Conservation (phyloP, 1,140 invertebrate genomes). For the Harpegnathos saltator region DNA sequence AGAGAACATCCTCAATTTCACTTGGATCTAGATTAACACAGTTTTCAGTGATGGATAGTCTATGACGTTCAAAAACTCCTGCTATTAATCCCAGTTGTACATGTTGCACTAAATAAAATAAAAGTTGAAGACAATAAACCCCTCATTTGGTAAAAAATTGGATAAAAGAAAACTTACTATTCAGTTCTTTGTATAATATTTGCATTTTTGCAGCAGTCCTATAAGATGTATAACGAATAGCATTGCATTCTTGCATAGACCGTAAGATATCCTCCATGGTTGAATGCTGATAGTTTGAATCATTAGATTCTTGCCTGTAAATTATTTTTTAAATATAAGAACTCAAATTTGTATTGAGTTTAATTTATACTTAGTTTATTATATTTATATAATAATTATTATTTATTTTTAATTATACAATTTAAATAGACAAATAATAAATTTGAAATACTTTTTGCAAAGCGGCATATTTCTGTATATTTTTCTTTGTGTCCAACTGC, state of each 20-base stretch:
- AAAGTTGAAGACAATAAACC: slow-evolving; percentile 34
- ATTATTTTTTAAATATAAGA: slow-evolving; percentile 43
- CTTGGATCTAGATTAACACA: slow-evolving; percentile 84
- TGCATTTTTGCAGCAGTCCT: slow-evolving; percentile 92
- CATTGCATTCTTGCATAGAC: slow-evolving; percentile 87
- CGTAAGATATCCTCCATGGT: slow-evolving; percentile 80
- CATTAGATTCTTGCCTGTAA: slow-evolving; percentile 58
- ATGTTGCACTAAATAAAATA: slow-evolving; percentile 85
- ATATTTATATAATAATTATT: slow-evolving; percentile 8
- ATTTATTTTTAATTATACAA: background rate
- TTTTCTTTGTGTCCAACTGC: background rate
- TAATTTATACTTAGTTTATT: background rate
- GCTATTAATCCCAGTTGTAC: slow-evolving; percentile 86
- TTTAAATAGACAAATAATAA: background rate
- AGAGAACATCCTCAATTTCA: slow-evolving; percentile 86
- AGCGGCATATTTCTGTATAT: background rate
- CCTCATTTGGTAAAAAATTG: slow-evolving; percentile 23
- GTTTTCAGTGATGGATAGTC: slow-evolving; percentile 86
- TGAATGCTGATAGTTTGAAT: slow-evolving; percentile 48
- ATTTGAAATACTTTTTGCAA: background rate
- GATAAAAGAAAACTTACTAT: slow-evolving; percentile 82
- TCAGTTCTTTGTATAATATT: slow-evolving; percentile 88
- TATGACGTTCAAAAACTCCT: slow-evolving; percentile 87
- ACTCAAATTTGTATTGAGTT: background rate
- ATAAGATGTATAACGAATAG: slow-evolving; percentile 91